Percentiles rank a stretch among this genome's conserved stretches.
These are phyloP conservation scores for Lates japonicus DNA, from an alignment of 2,797 vertebrate genomes.

Conservation along the genomic window DNA sequence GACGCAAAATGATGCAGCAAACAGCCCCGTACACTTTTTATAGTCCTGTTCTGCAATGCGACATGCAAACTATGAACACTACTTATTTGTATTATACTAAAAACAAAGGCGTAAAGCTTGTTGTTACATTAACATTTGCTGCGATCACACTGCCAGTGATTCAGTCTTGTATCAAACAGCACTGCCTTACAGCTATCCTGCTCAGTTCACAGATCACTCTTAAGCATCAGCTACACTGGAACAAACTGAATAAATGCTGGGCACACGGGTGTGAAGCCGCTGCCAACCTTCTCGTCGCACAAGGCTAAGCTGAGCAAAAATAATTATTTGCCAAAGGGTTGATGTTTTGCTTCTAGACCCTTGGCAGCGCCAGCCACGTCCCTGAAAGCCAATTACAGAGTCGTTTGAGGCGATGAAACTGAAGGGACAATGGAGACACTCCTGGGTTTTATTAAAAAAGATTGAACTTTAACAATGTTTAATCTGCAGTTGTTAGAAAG, in stretches of 20 bases:
- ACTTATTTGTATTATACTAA: not conserved
- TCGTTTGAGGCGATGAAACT: constrained; percentile 26
- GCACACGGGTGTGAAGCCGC: not conserved
- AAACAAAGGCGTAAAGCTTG: not conserved
- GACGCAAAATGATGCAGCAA: not conserved
- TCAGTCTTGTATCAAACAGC: constrained; percentile 27
- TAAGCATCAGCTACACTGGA: constrained; percentile 34
- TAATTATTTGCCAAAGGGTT: constrained; percentile 54
- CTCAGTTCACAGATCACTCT: constrained; percentile 37
- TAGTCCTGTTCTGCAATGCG: not conserved
- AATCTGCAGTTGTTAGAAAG: not conserved
- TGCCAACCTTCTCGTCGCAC: constrained; percentile 46
- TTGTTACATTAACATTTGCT: constrained; percentile 21
- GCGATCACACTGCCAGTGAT: constrained; percentile 23
- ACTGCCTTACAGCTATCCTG: constrained; percentile 5
- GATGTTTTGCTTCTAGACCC: constrained; percentile 38
- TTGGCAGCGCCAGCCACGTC: constrained; percentile 38
- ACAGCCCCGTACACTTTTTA: not conserved
- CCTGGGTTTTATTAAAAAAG: not conserved
- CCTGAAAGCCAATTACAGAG: constrained; percentile 42
- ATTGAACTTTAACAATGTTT: not conserved
- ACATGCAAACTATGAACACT: not conserved
- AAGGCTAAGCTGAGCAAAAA: constrained; percentile 45
- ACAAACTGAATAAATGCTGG: constrained; percentile 45
- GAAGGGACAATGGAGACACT: constrained; percentile 16